phyloP scores from a whole-genome alignment of 2,113 vertebrate species.

The Aleadryas rufinucha region DNA sequence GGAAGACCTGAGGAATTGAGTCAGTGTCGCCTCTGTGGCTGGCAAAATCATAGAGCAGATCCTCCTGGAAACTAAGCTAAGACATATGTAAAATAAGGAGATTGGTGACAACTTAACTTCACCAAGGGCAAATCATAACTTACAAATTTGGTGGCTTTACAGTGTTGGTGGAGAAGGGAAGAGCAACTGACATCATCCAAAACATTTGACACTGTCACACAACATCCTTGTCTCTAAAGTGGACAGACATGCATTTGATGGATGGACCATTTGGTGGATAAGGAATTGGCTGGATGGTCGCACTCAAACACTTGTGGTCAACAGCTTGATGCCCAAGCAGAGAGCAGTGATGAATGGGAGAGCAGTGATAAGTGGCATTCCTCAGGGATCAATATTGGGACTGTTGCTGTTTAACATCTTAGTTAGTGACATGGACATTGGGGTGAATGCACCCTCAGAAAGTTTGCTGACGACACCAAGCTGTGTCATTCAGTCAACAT shows the following conservation, averaged over 20 bases:
- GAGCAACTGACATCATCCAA: not conserved
- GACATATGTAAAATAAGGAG: not conserved
- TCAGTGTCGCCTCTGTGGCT: not conserved
- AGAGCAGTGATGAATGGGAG: not conserved
- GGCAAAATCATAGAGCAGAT: not conserved
- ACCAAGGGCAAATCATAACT: not conserved
- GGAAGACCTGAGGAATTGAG: not conserved
- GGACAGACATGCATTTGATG: not conserved
- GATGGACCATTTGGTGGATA: not conserved
- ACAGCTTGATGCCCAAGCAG: accelerated
- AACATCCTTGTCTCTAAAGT: not conserved
- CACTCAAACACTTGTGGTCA: too few relatives aligned
- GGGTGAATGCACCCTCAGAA: not conserved
- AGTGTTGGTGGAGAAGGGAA: not conserved
- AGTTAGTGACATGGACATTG: not conserved
- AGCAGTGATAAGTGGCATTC: not conserved
- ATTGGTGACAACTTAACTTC: not conserved
- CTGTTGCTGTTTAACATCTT: not conserved
- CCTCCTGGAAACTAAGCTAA: not conserved
- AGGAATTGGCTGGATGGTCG: not conserved
- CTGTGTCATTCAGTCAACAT: not conserved
- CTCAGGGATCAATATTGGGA: too few relatives aligned
- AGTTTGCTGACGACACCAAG: not conserved
- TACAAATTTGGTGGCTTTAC: not conserved
- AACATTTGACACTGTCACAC: not conserved